Evolutionary conservation across 2,113 vertebrate genomes (phyloP), one percentile per base, ranked within the genome.

Genomic region (Odontophorus gujanensis): DNA sequence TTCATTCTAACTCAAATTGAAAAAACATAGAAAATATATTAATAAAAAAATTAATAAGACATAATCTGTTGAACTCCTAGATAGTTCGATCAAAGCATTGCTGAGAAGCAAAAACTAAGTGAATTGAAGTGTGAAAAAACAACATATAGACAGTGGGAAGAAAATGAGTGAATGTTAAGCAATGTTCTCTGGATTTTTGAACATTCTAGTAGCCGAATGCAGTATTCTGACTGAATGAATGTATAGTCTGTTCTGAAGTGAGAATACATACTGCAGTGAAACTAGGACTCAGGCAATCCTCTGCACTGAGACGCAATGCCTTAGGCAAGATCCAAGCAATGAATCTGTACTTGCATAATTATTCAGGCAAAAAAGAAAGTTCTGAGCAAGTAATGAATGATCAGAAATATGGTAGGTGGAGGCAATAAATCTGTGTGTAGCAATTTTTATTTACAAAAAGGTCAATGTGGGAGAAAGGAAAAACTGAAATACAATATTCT

Each of bases 301-400:
- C 66, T 63, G 14, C 36, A 14, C 25, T 89, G 59, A 81, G 68
- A 71, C 51, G 62, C 9, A 11, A 57, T 84, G 96, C 96, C 93
- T 95, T 84, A 89, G 96, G 96, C 96, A 95, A 95, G 82, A 87
- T 82, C 57, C 78, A 62, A 75, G 91, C 75, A 48, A 90, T 55
- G 61, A 62, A 47, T 85, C 65, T 75, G 48, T 53, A 36, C 11
- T 91, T 22, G 74, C 67, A 78, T 91, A 93, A 90, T 87, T 94
- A 92, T 81, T 96, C 92, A 90, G 45, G 88, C 81, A 50, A 84
- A 94, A 87, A 72, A 67, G 26, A 90, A 83, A 53, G 40, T 86
- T 96, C 69, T 89, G 79, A 96, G 48, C 11, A 43, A 93, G 55
- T 5, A 81, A 81, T 3, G 4, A 90, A 75, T 30, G 71, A 20